Percentiles rank a stretch among this genome's conserved stretches.
phyloP scores from a whole-genome alignment of 30 jellyfish, hydroid and myxozoan genomes.

The Phacellophora camtschatica region DNA sequence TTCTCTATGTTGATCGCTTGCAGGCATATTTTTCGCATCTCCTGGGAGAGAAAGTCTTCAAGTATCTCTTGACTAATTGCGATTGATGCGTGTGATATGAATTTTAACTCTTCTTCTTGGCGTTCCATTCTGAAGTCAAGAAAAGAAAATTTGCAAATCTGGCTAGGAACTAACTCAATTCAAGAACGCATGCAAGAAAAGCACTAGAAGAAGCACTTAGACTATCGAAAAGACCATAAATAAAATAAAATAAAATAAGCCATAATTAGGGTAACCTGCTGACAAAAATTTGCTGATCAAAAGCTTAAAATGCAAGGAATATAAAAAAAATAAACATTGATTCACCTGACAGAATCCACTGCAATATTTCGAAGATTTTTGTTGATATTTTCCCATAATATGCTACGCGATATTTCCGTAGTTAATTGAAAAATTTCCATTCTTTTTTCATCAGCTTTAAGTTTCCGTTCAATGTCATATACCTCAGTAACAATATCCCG shows the following conservation, averaged over 20 bases:
- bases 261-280: background rate
- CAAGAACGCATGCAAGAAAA: background rate
- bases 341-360: conserved; percentile 9
- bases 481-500: background rate
- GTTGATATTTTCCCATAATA: background rate
- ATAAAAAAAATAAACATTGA: background rate
- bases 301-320: background rate
- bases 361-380: background rate
- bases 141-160: background rate
- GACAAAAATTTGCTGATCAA: background rate
- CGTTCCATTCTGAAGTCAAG: conserved; percentile 14
- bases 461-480: background rate
- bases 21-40: background rate
- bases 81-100: background rate
- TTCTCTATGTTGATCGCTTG: conserved; percentile 3
- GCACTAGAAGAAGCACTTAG: too few species aligned
- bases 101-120: background rate
- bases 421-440: conserved; percentile 34
- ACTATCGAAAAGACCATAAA: too few species aligned
- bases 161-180: background rate
- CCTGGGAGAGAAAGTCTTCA: background rate
- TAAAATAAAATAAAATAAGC: background rate
- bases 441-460: conserved; percentile 3
- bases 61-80: conserved; percentile 10
- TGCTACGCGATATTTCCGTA: conserved; percentile 17